A percentile compares a stretch with the other conserved stretches of the same genome.
Conservation (phyloP, 2,797 vertebrate species). For the Psittacula echo region DNA sequence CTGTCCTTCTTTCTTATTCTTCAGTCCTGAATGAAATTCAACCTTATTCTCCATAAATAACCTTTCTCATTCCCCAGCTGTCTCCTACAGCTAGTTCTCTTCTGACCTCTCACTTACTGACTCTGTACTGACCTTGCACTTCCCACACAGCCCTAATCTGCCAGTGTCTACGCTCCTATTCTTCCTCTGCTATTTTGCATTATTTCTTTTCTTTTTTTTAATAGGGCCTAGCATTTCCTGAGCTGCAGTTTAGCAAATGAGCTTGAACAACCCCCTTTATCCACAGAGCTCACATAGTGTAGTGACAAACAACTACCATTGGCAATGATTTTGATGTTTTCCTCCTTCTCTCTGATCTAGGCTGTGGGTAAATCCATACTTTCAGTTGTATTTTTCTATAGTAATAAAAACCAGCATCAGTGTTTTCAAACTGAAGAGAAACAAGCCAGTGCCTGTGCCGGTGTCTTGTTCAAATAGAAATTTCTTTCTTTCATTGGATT, state of each 20-base stretch:
- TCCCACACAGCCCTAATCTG: slow-evolving; percentile 26
- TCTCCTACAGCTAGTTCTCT: slow-evolving; percentile 17
- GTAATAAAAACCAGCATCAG: background rate
- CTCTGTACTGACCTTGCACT: slow-evolving; percentile 44
- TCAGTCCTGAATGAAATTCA: slow-evolving; percentile 38
- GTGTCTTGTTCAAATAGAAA: background rate
- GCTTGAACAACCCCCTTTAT: slow-evolving; percentile 1
- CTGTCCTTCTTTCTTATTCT: slow-evolving; percentile 20
- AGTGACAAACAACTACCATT: background rate
- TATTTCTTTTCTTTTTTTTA: background rate
- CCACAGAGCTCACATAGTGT: background rate
- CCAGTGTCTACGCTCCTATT: background rate
- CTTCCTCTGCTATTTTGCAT: slow-evolving; percentile 40
- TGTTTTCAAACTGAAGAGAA: background rate
- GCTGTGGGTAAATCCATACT: background rate
- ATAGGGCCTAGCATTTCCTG: background rate
- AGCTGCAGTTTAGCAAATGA: slow-evolving; percentile 2
- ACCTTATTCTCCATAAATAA: slow-evolving; percentile 52
- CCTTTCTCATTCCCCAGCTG: slow-evolving; percentile 42
- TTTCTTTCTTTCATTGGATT: background rate
- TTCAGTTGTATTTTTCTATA: background rate
- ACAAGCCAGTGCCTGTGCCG: background rate
- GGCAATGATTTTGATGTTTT: background rate
- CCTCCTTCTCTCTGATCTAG: background rate
- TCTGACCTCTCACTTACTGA: slow-evolving; percentile 48